Base-by-base conservation (phyloP, 2,888 invertebrate genomes). In the Calameuta pallipes region DNA sequence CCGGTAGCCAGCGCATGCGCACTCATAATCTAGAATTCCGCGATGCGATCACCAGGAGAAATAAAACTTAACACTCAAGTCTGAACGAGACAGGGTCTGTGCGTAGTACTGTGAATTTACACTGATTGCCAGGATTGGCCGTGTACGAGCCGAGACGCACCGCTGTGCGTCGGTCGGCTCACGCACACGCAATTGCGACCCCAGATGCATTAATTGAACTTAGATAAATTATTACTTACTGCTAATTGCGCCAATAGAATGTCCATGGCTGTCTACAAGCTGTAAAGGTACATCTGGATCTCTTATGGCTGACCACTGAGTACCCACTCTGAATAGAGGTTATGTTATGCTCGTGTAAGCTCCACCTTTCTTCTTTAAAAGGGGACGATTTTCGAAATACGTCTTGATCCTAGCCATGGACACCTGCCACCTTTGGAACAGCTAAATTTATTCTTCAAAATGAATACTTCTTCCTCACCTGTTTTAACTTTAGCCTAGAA, bases 221-320 rank as follows among this genome's bases (percentile, higher is more conserved):
- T 84, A 84, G 87, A 86, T 90, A 87, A 90, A 89, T 90, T 90
- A 90, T 90, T 87, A 88, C 89, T 83, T 84, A 83, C 82, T 85
- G 87, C 89, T 90, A 90, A 90, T 90, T 90, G 89, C 89, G 84
- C 85, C 31, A 31, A 31, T 71, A 31, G 71, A 71, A 31, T 33
- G 71, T 83, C 83, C 82, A 73, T 82, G 23, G 56, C 56, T 56
- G 56, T 56, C 56, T 23, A 9, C 9, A 15, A 56, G 56, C 56
- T 56, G 23, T 56, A 56, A 23, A 56, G 56, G 2, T 23, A 56
- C 56, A 56, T 56, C 56, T 56, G 56, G 56, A 56, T 56, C 56
- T 56, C 56, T 56, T 56, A 23, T 23, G 56, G 23, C 23, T 56
- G 23, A 9, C 2, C 56, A 23, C 23, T 23, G 23, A 15, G 41